A percentile compares a stretch with the other conserved stretches of the same genome.
Conservation (phyloP, 2,113 vertebrate species). For the Halichoerus grypus region DNA sequence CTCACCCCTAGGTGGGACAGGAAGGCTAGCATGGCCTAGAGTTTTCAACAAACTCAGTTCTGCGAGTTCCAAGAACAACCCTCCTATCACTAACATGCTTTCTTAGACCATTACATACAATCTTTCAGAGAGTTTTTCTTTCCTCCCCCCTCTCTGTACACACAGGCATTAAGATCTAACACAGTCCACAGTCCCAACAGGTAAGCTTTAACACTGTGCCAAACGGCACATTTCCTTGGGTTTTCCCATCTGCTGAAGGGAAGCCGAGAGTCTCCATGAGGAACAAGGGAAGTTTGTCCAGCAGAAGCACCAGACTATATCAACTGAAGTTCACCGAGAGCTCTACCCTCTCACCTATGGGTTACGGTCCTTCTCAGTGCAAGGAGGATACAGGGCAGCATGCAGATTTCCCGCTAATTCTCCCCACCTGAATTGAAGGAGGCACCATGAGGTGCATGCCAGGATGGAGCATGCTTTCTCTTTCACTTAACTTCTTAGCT, state of each 20-base stretch:
- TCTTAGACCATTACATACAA: too few relatives aligned
- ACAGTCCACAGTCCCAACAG: not conserved
- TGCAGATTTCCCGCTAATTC: rapidly evolving
- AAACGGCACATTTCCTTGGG: rapidly evolving
- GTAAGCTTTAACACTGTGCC: not conserved
- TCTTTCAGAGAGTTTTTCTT: too few relatives aligned
- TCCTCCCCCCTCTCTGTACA: not conserved
- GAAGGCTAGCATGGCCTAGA: not conserved
- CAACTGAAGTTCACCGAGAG: rapidly evolving
- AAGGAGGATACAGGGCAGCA: rapidly evolving
- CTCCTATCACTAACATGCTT: not conserved
- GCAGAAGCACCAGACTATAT: not conserved
- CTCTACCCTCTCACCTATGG: not conserved
- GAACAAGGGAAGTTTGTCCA: not conserved
- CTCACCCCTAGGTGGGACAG: not conserved
- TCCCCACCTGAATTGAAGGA: rapidly evolving
- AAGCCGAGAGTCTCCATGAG: not conserved
- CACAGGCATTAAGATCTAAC: too few relatives aligned
- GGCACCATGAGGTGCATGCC: rapidly evolving
- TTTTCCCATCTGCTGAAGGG: not conserved
- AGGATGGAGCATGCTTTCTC: rapidly evolving
- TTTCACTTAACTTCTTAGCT: rapidly evolving
- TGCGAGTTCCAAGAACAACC: not conserved
- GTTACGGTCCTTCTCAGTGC: rapidly evolving
- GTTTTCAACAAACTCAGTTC: not conserved